Evolutionary conservation across 2,888 invertebrate species (phyloP), one percentile per base, ranked within the genome.

Genomic region (Amblyjoppa proteus): DNA sequence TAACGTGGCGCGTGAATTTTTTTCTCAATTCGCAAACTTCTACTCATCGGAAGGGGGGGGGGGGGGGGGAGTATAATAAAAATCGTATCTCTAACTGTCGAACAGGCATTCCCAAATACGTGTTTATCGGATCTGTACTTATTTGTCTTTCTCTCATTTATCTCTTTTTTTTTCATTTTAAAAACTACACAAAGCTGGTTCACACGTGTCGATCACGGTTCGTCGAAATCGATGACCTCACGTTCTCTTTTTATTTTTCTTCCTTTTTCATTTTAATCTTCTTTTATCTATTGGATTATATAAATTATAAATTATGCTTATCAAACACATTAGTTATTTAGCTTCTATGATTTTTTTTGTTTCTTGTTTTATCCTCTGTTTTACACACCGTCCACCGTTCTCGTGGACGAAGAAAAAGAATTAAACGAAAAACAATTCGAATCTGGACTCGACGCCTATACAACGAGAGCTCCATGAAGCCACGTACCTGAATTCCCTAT

Each of bases 271-370:
- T 53, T 20, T 79, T 41, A 68, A 28, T 69, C 38, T 38, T 88
- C 89, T 85, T 88, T 88, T 89, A 88, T 89, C 90, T 91, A 90
- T 87, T 90, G 87, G 89, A 88, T 88, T 88, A 91, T 92, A 92
- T 92, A 91, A 92, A 92, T 92, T 91, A 83, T 80, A 92, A 93
- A 90, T 92, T 91, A 92, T 88, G 91, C 90, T 91, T 91, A 92
- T 92, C 90, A 91, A 90, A 91, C 90, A 88, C 82, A 80, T 87
- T 87, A 84, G 83, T 85, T 85, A 87, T 76, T 83, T 81, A 83
- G 61, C 61, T 73, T 75, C 75, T 84, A 74, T 81, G 75, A 51
- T 75, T 79, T 41, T 80, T 82, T 74, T 80, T 84, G 64, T 74
- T 85, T 86, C 73, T 88, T 89, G 89, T 88, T 88, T 85, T 87